These are phyloP conservation scores for Poicephalus meyeri DNA, from an alignment of 2,113 vertebrate genomes.

Conservation along the genomic window DNA sequence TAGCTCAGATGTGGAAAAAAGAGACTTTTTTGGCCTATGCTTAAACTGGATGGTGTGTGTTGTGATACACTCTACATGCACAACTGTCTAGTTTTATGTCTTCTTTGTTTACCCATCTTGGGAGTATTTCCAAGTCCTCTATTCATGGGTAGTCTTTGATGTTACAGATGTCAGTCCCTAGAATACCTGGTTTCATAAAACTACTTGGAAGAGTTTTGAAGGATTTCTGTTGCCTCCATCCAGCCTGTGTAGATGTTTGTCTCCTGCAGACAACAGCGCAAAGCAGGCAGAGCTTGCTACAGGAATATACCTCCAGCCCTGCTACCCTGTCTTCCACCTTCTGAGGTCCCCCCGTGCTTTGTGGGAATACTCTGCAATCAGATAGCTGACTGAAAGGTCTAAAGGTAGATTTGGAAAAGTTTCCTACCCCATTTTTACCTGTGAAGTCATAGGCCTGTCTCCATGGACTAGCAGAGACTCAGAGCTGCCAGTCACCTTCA, in stretches of 20 bases:
- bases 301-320: background rate
- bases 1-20: background rate
- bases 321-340: background rate
- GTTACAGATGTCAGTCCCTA: background rate
- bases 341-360: background rate
- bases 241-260: background rate
- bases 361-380: background rate
- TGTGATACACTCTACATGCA: background rate
- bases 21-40: background rate
- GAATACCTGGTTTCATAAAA: background rate
- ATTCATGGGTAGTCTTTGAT: background rate
- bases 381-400: background rate
- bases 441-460: background rate
- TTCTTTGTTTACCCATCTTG: background rate
- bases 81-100: background rate
- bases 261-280: background rate
- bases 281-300: background rate
- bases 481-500: background rate
- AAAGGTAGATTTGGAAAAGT: background rate
- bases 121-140: background rate
- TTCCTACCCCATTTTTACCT: background rate
- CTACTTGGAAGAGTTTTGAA: background rate
- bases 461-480: background rate
- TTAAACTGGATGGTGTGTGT: background rate
- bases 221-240: background rate